phyloP scores from a whole-genome alignment of 2,113 vertebrate species.

The Phrynocephalus versicolor region DNA sequence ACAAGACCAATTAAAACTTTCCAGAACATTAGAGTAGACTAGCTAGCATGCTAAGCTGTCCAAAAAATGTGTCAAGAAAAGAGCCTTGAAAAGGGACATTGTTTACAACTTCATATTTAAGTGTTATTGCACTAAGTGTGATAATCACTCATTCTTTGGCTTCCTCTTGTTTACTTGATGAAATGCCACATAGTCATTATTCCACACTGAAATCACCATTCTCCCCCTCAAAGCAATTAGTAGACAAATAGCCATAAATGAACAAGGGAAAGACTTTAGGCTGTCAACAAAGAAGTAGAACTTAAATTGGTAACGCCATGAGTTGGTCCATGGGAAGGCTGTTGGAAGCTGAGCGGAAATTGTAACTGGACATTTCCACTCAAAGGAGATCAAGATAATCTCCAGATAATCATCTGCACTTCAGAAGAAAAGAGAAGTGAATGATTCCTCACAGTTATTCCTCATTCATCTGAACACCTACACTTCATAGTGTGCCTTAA shows the following conservation, averaged over 20 bases:
- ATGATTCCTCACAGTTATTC: not conserved
- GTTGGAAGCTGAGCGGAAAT: not conserved
- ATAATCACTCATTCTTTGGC: not conserved
- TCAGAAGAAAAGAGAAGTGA: not conserved
- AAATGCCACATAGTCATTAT: not conserved
- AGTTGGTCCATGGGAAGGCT: not conserved
- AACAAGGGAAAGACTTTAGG: not conserved
- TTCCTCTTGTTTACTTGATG: not conserved
- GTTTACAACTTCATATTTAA: not conserved
- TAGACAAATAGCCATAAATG: not conserved
- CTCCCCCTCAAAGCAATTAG: not conserved
- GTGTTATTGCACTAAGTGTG: not conserved
- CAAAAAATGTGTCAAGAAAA: not conserved
- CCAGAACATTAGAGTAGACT: not conserved
- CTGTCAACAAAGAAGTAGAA: not conserved
- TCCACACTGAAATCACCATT: not conserved
- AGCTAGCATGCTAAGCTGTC: not conserved
- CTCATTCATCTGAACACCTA: not conserved
- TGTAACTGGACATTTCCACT: not conserved
- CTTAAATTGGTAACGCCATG: not conserved
- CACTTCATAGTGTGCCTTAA: constrained; percentile 5
- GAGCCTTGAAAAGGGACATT: not conserved
- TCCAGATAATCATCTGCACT: constrained; percentile 1
- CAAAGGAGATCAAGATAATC: constrained; percentile 24
- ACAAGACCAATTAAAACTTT: not conserved